These are phyloP conservation scores for Atta cephalotes DNA, from an alignment of 1,140 invertebrate species.

Conservation along the genomic window DNA sequence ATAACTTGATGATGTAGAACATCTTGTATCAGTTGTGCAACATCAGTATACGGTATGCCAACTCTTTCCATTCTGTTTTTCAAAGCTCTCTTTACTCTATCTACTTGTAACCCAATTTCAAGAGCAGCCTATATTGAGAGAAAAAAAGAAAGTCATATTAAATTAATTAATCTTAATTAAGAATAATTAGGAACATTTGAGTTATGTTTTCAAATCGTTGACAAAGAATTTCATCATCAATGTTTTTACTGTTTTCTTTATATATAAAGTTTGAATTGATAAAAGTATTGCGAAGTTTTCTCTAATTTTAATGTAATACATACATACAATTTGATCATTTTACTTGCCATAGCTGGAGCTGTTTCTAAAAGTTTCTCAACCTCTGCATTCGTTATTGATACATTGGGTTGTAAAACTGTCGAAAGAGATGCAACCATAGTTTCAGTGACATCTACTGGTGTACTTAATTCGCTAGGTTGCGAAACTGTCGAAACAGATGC, in stretches of 20 bases:
- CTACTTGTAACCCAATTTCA: constrained; percentile 89
- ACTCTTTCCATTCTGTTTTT: constrained; percentile 87
- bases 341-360: constrained; percentile 84
- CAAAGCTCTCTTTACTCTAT: constrained; percentile 89
- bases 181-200: background rate
- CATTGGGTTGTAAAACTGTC: constrained; percentile 71
- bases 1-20: constrained; percentile 89
- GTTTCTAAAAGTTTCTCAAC: constrained; percentile 87
- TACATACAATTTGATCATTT: background rate
- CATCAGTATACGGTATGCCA: constrained; percentile 87
- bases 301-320: background rate
- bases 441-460: constrained; percentile 50
- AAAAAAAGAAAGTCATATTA: constrained; percentile 1
- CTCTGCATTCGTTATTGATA: constrained; percentile 84
- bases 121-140: constrained; percentile 87
- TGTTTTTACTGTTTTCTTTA: background rate
- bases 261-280: background rate
- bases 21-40: constrained; percentile 90
- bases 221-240: background rate
- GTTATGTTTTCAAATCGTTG: background rate
- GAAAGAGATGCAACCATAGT: constrained; percentile 67
- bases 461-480: background rate
- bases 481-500: constrained; percentile 59
- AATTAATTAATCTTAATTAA: background rate
- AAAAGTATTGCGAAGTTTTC: background rate